Evolutionary conservation across 2,888 invertebrate genomes (phyloP).

Genomic region (Cryptophagus acutangulus): DNA sequence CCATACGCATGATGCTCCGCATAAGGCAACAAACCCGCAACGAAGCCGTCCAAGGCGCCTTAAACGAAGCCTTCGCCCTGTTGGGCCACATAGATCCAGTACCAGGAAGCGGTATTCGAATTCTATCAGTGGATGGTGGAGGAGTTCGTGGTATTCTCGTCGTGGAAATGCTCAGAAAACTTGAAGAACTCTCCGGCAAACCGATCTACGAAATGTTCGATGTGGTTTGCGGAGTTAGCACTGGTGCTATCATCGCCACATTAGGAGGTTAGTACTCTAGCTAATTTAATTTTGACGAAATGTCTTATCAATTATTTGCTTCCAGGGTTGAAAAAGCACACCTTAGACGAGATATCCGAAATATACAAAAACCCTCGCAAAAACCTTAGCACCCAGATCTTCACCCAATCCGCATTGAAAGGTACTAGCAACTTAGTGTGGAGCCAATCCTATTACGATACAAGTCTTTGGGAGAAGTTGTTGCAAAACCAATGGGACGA

Average conservation of each 20-base stretch:
- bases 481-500: constrained; percentile 63
- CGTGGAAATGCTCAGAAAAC: constrained; percentile 71
- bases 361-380: constrained; percentile 58
- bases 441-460: constrained; percentile 86
- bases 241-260: constrained; percentile 77
- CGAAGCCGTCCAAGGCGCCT: constrained; percentile 38
- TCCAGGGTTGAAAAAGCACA: constrained; percentile 52
- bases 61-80: constrained; percentile 58
- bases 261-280: constrained; percentile 59
- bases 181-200: constrained; percentile 68
- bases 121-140: constrained; percentile 86
- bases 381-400: too few species aligned
- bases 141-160: constrained; percentile 84
- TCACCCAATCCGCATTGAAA: constrained; percentile 59
- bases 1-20: constrained; percentile 59
- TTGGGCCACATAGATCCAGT: constrained; percentile 68
- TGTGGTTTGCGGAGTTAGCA: constrained; percentile 78
- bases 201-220: constrained; percentile 78
- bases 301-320: too few species aligned
- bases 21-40: constrained; percentile 49
- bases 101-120: constrained; percentile 67
- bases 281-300: constrained; percentile 58
- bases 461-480: constrained; percentile 73
- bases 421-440: constrained; percentile 76
- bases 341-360: constrained; percentile 56